Conservation (phyloP, 2,888 invertebrate species). For the Miltochrista miniata region DNA sequence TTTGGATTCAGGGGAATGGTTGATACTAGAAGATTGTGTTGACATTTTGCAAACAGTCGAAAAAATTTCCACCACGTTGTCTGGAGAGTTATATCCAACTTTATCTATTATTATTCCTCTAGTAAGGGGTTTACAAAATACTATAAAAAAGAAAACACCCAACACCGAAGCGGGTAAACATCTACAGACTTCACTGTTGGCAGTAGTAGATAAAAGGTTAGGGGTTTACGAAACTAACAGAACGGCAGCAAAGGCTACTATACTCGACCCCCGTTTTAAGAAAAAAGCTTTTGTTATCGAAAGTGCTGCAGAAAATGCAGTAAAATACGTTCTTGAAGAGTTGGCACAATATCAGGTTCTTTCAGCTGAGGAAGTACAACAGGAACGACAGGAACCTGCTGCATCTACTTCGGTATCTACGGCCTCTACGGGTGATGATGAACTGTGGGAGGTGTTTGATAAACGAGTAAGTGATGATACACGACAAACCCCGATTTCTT, state of each 20-base stretch:
- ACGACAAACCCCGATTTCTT: too few relatives aligned
- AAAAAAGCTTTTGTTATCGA: slow-evolving; percentile 2
- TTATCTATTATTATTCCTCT: slow-evolving; percentile 3
- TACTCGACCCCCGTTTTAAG: slow-evolving; percentile 11
- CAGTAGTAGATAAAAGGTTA: slow-evolving; percentile 7
- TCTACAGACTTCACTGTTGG: slow-evolving; percentile 3
- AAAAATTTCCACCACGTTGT: slow-evolving; percentile 27
- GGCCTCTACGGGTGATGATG: too few relatives aligned
- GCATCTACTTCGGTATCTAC: too few relatives aligned
- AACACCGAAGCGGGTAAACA: background rate
- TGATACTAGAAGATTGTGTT: slow-evolving; percentile 22
- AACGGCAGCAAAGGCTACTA: slow-evolving; percentile 10
- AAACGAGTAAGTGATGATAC: too few relatives aligned
- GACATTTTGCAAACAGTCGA: slow-evolving; percentile 30
- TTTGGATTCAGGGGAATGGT: slow-evolving; percentile 7
- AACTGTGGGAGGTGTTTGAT: too few relatives aligned
- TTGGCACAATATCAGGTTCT: too few relatives aligned
- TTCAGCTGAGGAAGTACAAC: too few relatives aligned
- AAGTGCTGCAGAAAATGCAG: slow-evolving; percentile 2
- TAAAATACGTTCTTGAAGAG: slow-evolving; percentile 2
- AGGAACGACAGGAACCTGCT: too few relatives aligned
- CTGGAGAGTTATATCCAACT: slow-evolving; percentile 29
- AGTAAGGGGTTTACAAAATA: background rate
- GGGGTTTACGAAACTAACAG: slow-evolving; percentile 6
- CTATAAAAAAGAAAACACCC: background rate